Evolutionary conservation across 2,113 vertebrate genomes (phyloP).

Genomic region (Centropus bengalensis): DNA sequence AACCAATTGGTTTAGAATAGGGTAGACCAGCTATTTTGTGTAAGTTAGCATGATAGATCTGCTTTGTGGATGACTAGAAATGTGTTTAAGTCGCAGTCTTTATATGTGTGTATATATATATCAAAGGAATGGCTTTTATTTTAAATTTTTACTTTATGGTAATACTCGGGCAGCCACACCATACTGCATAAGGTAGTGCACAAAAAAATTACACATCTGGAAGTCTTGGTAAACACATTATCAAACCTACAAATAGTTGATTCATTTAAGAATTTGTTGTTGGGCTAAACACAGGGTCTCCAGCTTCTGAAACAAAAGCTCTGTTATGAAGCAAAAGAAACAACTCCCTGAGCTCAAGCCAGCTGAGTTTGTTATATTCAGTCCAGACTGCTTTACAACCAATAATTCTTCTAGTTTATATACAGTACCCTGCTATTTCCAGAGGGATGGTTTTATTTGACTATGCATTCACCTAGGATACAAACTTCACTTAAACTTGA

Average conservation of each 20-base stretch:
- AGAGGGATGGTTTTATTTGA: slow-evolving; percentile 29
- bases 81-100: background rate
- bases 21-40: background rate
- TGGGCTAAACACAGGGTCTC: slow-evolving; percentile 18
- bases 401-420: slow-evolving; percentile 44
- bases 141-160: background rate
- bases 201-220: background rate
- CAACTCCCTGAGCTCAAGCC: background rate
- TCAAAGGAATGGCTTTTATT: background rate
- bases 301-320: slow-evolving; percentile 44
- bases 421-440: slow-evolving; percentile 49
- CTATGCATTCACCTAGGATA: slow-evolving; percentile 8
- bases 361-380: slow-evolving; percentile 42
- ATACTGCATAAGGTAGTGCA: background rate
- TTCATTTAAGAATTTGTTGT: background rate
- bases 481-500: background rate
- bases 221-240: background rate
- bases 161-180: background rate
- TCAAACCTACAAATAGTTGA: background rate
- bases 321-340: slow-evolving; percentile 23
- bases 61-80: background rate
- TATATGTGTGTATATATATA: background rate
- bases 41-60: background rate
- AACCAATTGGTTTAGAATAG: background rate
- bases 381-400: slow-evolving; percentile 52